A percentile compares a stretch with the other conserved stretches of the same genome.
Conservation (phyloP, 2,797 vertebrate species). For the Vultur gryphus region DNA sequence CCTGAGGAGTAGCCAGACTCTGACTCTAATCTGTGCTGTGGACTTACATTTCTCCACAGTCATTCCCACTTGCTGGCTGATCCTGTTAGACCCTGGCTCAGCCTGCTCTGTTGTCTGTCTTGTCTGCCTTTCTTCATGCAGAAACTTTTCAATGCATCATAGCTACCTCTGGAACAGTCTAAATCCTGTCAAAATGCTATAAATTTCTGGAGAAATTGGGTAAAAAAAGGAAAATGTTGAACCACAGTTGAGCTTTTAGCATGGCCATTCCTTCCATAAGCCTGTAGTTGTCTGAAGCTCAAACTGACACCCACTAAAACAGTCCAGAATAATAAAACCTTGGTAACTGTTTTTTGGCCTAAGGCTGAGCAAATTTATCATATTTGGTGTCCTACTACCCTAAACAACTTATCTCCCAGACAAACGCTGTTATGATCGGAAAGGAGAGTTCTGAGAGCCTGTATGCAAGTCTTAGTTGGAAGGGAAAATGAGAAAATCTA, state of each 20-base stretch:
- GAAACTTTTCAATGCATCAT: background rate
- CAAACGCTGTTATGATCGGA: background rate
- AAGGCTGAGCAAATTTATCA: background rate
- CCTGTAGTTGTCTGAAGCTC: background rate
- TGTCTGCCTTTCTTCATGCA: background rate
- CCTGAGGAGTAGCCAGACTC: background rate
- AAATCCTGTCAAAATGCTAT: background rate
- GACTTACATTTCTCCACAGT: background rate
- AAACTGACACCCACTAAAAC: background rate
- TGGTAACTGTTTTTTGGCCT: background rate
- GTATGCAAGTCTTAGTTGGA: background rate
- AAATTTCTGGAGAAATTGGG: background rate
- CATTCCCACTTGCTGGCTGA: background rate
- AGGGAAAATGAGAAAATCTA: background rate
- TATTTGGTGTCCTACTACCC: background rate
- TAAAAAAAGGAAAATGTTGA: background rate
- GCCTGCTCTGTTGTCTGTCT: background rate
- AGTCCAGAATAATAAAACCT: background rate
- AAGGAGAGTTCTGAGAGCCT: background rate
- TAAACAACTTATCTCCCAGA: background rate
- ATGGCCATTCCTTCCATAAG: background rate
- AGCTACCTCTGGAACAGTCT: background rate
- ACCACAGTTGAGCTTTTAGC: background rate
- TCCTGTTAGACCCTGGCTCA: background rate
- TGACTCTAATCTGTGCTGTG: background rate